A percentile compares a stretch with the other conserved stretches of the same genome.
Evolutionary conservation across 2,888 invertebrate species (phyloP).

Genomic region (Bembecia ichneumoniformis): DNA sequence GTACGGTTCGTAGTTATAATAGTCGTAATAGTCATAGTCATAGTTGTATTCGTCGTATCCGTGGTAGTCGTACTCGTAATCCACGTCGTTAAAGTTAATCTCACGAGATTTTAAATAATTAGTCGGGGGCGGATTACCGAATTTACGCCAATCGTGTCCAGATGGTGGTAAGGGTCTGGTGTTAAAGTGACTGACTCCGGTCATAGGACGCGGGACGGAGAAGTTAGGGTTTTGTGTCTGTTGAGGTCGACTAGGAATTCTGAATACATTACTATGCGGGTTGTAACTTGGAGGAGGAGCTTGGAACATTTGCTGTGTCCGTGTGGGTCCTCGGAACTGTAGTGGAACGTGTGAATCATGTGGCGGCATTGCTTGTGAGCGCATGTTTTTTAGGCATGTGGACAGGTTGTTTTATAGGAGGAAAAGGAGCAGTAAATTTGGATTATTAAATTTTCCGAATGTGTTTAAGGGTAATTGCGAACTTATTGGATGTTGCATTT

Average conservation of each 20-base stretch:
- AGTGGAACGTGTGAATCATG: not conserved
- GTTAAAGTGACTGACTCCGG: not conserved
- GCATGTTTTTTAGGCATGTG: not conserved
- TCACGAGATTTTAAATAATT: constrained; percentile 17
- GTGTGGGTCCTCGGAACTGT: not conserved
- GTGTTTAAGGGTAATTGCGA: no score
- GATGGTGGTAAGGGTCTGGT: not conserved
- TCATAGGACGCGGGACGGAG: not conserved
- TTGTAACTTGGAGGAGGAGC: constrained; percentile 3
- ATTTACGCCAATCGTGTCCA: constrained; percentile 12
- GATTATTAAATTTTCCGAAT: no score
- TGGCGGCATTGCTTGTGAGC: not conserved
- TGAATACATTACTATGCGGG: constrained; percentile 1
- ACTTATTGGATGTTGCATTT: no score
- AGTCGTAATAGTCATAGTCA: not conserved
- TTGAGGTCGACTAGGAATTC: not conserved
- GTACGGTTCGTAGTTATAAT: not conserved
- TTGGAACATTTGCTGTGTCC: constrained; percentile 2
- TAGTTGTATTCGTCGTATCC: not conserved
- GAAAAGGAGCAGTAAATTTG: no score
- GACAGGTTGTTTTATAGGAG: not conserved
- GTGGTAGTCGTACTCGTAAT: not conserved
- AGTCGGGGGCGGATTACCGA: constrained; percentile 13
- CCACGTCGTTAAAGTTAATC: constrained; percentile 11
- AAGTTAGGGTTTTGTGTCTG: not conserved